A percentile compares a stretch with the other conserved stretches of the same genome.
Evolutionary conservation across 2,888 invertebrate species (phyloP).

Genomic region (Shargacucullia verbasci): DNA sequence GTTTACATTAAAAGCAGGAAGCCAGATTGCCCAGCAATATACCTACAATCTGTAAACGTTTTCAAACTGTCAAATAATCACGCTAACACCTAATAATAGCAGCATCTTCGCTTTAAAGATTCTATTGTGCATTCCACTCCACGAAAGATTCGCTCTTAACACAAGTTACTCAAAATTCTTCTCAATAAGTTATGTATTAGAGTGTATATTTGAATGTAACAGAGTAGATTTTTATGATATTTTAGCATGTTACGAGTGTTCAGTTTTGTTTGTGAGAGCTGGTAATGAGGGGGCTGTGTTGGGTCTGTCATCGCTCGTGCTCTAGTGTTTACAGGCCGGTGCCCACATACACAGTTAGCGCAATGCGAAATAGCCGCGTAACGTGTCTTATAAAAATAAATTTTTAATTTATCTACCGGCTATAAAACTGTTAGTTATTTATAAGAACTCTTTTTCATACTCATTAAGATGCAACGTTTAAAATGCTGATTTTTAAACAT

Average conservation of each 20-base stretch:
- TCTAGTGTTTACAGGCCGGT: slow-evolving; percentile 77
- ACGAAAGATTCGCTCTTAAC: slow-evolving; percentile 62
- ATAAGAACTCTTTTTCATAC: slow-evolving; percentile 52
- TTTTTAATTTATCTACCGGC: slow-evolving; percentile 63
- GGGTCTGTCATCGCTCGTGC: slow-evolving; percentile 78
- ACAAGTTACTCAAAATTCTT: slow-evolving; percentile 33
- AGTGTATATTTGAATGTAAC: slow-evolving; percentile 59
- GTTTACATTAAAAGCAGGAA: slow-evolving; percentile 86
- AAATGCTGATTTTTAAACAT: neutral
- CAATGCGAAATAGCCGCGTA: slow-evolving; percentile 71
- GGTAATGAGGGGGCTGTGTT: slow-evolving; percentile 83
- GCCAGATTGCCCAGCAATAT: slow-evolving; percentile 87
- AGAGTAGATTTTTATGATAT: slow-evolving; percentile 74
- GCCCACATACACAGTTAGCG: slow-evolving; percentile 72
- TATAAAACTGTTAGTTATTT: slow-evolving; percentile 63
- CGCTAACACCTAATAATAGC: slow-evolving; percentile 88
- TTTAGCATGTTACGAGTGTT: slow-evolving; percentile 71
- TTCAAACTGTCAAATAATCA: slow-evolving; percentile 89
- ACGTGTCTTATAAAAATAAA: slow-evolving; percentile 69
- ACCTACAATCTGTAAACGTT: slow-evolving; percentile 84
- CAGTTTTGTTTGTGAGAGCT: slow-evolving; percentile 75
- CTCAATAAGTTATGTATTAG: slow-evolving; percentile 48
- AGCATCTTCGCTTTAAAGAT: slow-evolving; percentile 81
- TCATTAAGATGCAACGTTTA: slow-evolving; percentile 43
- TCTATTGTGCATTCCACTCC: slow-evolving; percentile 78